Base-by-base conservation (phyloP, 2,797 vertebrate genomes). In the Gobio occitaniae region DNA sequence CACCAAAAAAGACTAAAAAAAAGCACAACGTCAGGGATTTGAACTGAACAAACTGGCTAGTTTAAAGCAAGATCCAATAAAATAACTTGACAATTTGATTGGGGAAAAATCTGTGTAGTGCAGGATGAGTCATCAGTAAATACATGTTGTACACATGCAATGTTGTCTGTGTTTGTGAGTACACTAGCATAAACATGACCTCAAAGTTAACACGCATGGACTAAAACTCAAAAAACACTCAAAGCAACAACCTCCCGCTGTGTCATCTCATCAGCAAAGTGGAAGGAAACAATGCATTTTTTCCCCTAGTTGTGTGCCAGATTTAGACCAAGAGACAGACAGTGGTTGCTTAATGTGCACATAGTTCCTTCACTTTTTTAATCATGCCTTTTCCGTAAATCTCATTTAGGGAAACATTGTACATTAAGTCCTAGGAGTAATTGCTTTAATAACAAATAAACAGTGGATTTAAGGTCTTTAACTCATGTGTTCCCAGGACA, bases 401-500 rank as follows among this genome's bases (percentile, higher is more conserved):
- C 17, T 29, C 9, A 41, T 29, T 54, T 25, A 29, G 21, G 66
- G 47, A 74, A 88, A 63, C 19, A 78, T 63, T 68, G 19, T 19
- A 50, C 50, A 59, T 44, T 29, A 70, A 69, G 38, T 52, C 41
- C 38, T 52, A 61, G 59, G 38, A 78, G 10, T 59, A 80, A 76
- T 69, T 72, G 69, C 44, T 80, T 82, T 63, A 59, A 76, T 84
- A 72, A 59, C 29, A 56, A 54, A 83, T 59, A 84, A 63, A 47
- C 4, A 48, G 9, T 11, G 59, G 69, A 76, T 82, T 54, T 71
- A 48, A n/a, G 25, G 21, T 76, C 48, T 15, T 16, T 79, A 59
- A 25, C 66, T 78, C 78, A 29, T 92, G 41, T 90, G 75, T 91
- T 84, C 82, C 21, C 86, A 99, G 98, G 98, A 99, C 86, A 99